These are phyloP conservation scores for Proterorhinus semilunaris DNA, from an alignment of 2,113 vertebrate species.

Conservation along the genomic window DNA sequence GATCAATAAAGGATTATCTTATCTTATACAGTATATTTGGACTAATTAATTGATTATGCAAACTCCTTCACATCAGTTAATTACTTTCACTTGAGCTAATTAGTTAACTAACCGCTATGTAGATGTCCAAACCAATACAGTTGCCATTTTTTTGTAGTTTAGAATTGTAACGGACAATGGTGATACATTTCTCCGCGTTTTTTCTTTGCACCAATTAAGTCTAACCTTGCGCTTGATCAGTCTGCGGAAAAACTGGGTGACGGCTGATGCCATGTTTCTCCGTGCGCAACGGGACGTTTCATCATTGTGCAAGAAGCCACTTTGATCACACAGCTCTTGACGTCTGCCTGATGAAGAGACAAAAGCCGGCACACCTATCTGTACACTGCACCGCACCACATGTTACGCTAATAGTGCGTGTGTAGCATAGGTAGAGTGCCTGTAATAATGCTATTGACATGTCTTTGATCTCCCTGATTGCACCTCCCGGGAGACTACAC, in stretches of 20 bases:
- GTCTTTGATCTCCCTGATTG: slow-evolving; percentile 47
- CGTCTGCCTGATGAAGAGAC: slow-evolving; percentile 6
- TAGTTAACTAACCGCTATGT: not conserved
- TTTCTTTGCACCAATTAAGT: slow-evolving; percentile 4
- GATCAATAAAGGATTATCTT: too few relatives aligned
- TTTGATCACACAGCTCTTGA: slow-evolving; percentile 31
- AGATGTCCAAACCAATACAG: not conserved
- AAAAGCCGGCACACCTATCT: slow-evolving; percentile 3
- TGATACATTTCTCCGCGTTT: slow-evolving; percentile 1
- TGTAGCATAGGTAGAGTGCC: slow-evolving; percentile 27
- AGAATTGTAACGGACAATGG: not conserved
- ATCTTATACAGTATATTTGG: too few relatives aligned
- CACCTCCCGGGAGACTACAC: slow-evolving; percentile 35
- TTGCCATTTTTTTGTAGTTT: not conserved
- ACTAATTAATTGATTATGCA: too few relatives aligned
- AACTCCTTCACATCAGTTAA: too few relatives aligned
- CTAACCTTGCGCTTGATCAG: slow-evolving; percentile 17
- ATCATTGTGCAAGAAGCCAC: slow-evolving; percentile 34
- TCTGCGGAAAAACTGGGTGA: slow-evolving; percentile 1
- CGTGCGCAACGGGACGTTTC: slow-evolving; percentile 26
- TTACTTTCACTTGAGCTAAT: too few relatives aligned
- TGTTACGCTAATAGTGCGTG: slow-evolving; percentile 16
- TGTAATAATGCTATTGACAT: slow-evolving; percentile 40
- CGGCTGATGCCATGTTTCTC: slow-evolving; percentile 33
- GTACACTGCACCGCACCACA: slow-evolving; percentile 1